Evolutionary conservation across 2,113 vertebrate species (phyloP).

Genomic region (Poeciliopsis retropinna): DNA sequence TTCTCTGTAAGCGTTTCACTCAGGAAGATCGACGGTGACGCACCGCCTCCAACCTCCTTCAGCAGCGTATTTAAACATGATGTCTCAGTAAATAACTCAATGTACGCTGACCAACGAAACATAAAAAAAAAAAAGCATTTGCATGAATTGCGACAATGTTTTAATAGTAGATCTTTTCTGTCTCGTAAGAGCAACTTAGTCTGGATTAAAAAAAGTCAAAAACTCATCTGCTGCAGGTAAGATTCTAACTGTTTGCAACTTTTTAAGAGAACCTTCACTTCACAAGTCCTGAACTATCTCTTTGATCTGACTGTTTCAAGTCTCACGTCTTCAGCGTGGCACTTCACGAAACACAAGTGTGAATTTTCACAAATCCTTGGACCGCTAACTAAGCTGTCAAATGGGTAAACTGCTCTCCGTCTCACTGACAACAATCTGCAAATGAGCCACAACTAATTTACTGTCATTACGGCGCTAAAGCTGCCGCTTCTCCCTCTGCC

Average conservation of each 20-base stretch:
- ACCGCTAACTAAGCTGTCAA: conserved; percentile 84
- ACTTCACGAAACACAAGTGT: conserved; percentile 77
- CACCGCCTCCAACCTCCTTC: background rate
- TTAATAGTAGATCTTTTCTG: too few species aligned
- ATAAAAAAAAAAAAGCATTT: background rate
- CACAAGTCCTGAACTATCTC: background rate
- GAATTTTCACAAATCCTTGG: conserved; percentile 79
- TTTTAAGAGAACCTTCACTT: background rate
- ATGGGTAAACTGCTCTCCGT: conserved; percentile 70
- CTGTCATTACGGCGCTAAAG: conserved; percentile 71
- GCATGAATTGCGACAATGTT: background rate
- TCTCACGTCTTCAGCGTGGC: conserved; percentile 44
- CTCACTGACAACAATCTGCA: conserved; percentile 76
- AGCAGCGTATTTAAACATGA: background rate
- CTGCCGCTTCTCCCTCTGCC: conserved; percentile 18
- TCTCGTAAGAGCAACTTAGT: too few species aligned
- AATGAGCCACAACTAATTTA: conserved; percentile 77
- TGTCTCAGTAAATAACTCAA: too few species aligned
- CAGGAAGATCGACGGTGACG: background rate
- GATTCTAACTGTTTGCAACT: background rate
- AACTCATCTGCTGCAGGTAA: background rate
- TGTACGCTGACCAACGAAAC: background rate
- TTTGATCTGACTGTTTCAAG: conserved; percentile 39
- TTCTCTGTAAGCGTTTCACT: too few species aligned
- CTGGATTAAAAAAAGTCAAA: too few species aligned